A percentile compares a stretch with the other conserved stretches of the same genome.
phyloP scores from a whole-genome alignment of 2,113 vertebrate species.

The Epinephelus cyanopodus region DNA sequence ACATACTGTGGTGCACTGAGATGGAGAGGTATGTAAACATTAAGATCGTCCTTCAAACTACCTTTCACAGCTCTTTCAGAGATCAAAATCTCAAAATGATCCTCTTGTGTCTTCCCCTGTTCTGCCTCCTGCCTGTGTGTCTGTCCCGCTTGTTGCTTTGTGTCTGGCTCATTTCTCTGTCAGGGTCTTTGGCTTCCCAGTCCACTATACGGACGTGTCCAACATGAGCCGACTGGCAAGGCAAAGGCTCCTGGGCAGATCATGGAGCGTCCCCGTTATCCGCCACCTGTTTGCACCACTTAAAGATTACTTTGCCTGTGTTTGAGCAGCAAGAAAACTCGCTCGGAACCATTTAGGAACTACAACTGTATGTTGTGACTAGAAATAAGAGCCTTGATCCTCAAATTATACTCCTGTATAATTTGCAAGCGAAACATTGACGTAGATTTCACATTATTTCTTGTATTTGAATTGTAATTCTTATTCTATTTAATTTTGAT shows the following conservation, averaged over 20 bases:
- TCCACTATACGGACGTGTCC: constrained; percentile 98
- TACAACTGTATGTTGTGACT: constrained; percentile 78
- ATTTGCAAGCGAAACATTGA: constrained; percentile 84
- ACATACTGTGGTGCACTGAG: constrained; percentile 99
- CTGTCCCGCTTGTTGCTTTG: constrained; percentile 11
- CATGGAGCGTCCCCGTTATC: constrained; percentile 98
- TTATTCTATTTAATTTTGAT: constrained; percentile 92
- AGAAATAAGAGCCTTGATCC: constrained; percentile 81
- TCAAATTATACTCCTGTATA: constrained; percentile 80
- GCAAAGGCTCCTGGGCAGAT: constrained; percentile 96
- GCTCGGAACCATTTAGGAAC: constrained; percentile 62
- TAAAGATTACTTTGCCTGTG: constrained; percentile 99
- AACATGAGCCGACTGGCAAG: constrained; percentile 99
- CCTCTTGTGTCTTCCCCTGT: constrained; percentile 17
- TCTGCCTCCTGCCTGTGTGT: background rate
- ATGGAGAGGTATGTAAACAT: constrained; percentile 91
- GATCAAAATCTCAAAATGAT: constrained; percentile 23
- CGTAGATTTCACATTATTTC: constrained; percentile 89
- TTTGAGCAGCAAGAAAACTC: constrained; percentile 82
- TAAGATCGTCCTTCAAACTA: background rate
- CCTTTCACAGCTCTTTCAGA: background rate
- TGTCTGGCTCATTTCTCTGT: background rate
- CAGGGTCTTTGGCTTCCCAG: constrained; percentile 96
- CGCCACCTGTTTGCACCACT: constrained; percentile 98
- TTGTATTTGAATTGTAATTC: constrained; percentile 90